Percentiles rank a stretch among this genome's conserved stretches.
phyloP scores from a whole-genome alignment of 2,888 invertebrate species.

The Hypolimnas misippus region DNA sequence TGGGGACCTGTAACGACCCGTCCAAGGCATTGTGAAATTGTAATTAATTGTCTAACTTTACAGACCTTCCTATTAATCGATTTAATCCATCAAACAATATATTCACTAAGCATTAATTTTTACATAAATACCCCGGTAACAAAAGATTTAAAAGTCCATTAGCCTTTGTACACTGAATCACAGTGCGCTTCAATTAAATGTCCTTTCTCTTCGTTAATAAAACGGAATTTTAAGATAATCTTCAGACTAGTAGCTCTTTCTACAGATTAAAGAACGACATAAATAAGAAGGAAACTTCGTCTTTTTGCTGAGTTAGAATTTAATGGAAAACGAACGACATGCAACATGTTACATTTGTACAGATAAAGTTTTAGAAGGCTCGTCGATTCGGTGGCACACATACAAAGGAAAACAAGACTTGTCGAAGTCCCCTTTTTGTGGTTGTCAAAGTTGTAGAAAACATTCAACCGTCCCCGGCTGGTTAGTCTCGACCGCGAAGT shows the following conservation, averaged over 20 bases:
- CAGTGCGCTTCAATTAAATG: conserved; percentile 43
- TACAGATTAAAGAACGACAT: conserved; percentile 25
- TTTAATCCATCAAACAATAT: conserved; percentile 17
- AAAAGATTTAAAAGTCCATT: conserved; percentile 44
- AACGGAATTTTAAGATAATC: conserved; percentile 41
- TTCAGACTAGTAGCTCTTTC: conserved; percentile 28
- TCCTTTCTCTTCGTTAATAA: conserved; percentile 40
- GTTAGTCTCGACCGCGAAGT: conserved; percentile 10
- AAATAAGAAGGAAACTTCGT: conserved; percentile 18
- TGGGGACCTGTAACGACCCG: conserved; percentile 12
- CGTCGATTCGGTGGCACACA: conserved; percentile 58
- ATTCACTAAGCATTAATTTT: neutral
- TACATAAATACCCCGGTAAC: conserved; percentile 42
- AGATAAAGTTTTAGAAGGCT: conserved; percentile 61
- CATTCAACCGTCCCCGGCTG: conserved; percentile 31
- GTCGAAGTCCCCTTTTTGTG: conserved; percentile 38
- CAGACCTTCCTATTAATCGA: conserved; percentile 16
- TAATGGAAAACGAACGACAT: conserved; percentile 21
- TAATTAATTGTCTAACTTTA: conserved; percentile 20
- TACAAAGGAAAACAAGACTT: conserved; percentile 68
- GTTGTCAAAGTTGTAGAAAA: conserved; percentile 27
- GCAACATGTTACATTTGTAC: conserved; percentile 34
- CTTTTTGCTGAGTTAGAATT: conserved; percentile 18
- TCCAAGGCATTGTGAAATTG: conserved; percentile 18
- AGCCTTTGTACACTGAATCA: conserved; percentile 40